Evolutionary conservation across 1,140 invertebrate genomes (phyloP), one percentile per base, ranked within the genome.

Genomic region (Radopholus similis): DNA sequence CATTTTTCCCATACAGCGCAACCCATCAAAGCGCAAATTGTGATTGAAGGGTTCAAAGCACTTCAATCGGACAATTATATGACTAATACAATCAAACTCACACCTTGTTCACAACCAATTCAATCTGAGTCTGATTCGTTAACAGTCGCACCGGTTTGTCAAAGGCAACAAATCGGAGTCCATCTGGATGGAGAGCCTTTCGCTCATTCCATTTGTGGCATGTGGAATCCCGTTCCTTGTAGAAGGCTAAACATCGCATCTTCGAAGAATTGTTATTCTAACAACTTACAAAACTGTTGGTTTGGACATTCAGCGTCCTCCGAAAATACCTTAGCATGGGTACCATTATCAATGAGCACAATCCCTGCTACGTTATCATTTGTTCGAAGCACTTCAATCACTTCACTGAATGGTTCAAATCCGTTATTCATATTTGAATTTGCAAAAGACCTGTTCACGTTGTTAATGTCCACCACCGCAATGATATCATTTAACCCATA

Each of bases 231-330:
- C 21, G 21, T 28, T 38, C 38, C 3, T 70, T 34, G 42, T 34
- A 70, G 32, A 70, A 51, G 32, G 65, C 55, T 51, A 68, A 70
- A 68, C 21, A 13, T 53, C 35, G n/a, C n/a, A n/a, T 30, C 3
- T 26, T 21, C 32, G 30, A 65, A 63, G 18, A 63, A 1, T 1
- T 23, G 23, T 1, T 55, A 28, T n/a, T 65, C 28, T 59, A 26
- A 13, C 9, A 63, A 65, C 40, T 73, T 66, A 71, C 69, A 66
- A 62, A 73, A 71, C 49, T 71, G 56, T 18, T 55, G 21, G 40
- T 71, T 72, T 21, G 69, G 69, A 71, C 70, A 71, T 30, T 6
- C 42, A 21, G 56, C 38, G 42, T 71, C 68, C 51, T 70, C 68
- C 8, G 68, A 70, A 38, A 70, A 70, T 1, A 11, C n/a, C 26